Evolutionary conservation across 2,888 invertebrate genomes (phyloP).

Genomic region (Parelbella ahira): DNA sequence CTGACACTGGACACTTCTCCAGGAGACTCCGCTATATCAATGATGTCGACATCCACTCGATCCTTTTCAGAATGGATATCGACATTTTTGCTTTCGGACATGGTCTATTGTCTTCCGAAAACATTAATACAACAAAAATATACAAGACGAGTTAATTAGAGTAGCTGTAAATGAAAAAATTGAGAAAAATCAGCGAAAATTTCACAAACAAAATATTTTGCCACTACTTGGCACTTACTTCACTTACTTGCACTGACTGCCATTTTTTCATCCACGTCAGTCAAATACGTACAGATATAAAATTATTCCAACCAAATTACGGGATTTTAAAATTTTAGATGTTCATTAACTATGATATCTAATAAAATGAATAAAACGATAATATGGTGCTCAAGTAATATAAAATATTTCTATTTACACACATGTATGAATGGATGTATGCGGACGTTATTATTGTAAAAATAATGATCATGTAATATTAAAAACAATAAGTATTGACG

Average conservation of each 20-base stretch:
- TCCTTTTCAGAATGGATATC: constrained; percentile 55
- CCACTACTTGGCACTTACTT: constrained; percentile 54
- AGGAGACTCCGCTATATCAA: constrained; percentile 56
- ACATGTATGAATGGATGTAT: too few relatives aligned
- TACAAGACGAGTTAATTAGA: constrained; percentile 23
- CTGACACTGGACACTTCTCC: constrained; percentile 57
- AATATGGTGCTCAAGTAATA: too few relatives aligned
- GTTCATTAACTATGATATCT: too few relatives aligned
- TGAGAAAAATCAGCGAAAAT: constrained; percentile 27
- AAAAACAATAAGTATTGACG: too few relatives aligned
- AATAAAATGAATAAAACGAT: too few relatives aligned
- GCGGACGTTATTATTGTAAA: too few relatives aligned
- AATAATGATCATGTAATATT: too few relatives aligned
- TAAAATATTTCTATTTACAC: too few relatives aligned
- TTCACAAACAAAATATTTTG: constrained; percentile 50
- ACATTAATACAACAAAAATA: constrained; percentile 52
- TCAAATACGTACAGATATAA: constrained; percentile 22
- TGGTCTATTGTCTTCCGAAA: constrained; percentile 52
- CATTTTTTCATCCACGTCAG: constrained; percentile 40
- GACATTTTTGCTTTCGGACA: constrained; percentile 71
- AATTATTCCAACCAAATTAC: too few relatives aligned
- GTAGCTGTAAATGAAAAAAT: constrained; percentile 24
- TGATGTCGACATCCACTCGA: constrained; percentile 49
- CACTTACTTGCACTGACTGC: constrained; percentile 37
- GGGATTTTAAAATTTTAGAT: too few relatives aligned